Evolutionary conservation across 2,797 vertebrate genomes (phyloP).

Genomic region (Bradypodion ventrale): DNA sequence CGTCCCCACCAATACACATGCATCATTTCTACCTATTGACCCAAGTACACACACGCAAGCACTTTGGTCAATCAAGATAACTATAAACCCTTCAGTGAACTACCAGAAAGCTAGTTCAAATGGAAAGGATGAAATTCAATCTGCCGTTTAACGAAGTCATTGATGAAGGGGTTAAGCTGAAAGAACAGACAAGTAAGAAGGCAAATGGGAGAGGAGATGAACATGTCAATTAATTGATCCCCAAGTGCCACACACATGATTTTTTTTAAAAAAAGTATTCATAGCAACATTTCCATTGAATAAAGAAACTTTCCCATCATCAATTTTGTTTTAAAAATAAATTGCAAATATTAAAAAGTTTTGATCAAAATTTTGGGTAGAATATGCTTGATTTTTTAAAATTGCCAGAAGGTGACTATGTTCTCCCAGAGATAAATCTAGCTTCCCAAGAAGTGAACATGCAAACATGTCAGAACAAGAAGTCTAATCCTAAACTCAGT

Average conservation of each 20-base stretch:
- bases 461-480: not conserved
- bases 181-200: slow-evolving; percentile 50
- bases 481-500: not conserved
- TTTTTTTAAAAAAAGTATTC: slow-evolving; percentile 17
- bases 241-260: slow-evolving; percentile 3
- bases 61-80: slow-evolving; percentile 65
- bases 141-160: slow-evolving; percentile 62
- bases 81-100: slow-evolving; percentile 70
- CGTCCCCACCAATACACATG: slow-evolving; percentile 49
- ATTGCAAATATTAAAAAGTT: not conserved
- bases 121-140: slow-evolving; percentile 70
- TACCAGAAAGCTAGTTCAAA: slow-evolving; percentile 61
- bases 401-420: not conserved
- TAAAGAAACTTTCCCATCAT: not conserved
- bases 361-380: not conserved
- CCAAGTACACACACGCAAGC: slow-evolving; percentile 58
- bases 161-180: slow-evolving; percentile 62
- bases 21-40: slow-evolving; percentile 57
- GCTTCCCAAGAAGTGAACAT: not conserved
- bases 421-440: not conserved
- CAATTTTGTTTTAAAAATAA: not conserved
- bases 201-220: slow-evolving; percentile 45
- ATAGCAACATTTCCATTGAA: slow-evolving; percentile 18
- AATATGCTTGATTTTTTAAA: not conserved
- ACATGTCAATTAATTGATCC: slow-evolving; percentile 52